Conservation (phyloP, 2,113 vertebrate genomes). For the Aegotheles bennettii region DNA sequence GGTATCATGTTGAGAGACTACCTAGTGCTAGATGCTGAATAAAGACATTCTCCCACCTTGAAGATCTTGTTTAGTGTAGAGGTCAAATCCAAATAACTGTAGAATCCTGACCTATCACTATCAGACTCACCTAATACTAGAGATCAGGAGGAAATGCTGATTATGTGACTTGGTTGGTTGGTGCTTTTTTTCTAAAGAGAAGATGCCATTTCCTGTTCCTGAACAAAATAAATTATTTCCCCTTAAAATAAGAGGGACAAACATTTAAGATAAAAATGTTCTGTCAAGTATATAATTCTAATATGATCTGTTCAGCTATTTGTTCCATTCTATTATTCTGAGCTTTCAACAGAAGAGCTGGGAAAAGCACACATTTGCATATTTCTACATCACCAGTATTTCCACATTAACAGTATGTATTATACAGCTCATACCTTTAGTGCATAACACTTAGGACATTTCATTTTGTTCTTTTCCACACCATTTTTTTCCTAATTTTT, state of each 20-base stretch:
- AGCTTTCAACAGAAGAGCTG: neutral
- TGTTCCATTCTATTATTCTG: neutral
- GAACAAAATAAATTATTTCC: neutral
- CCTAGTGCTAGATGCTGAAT: neutral
- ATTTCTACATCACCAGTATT: neutral
- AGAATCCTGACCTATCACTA: neutral
- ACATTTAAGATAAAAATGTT: neutral
- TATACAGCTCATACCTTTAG: neutral
- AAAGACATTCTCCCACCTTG: neutral
- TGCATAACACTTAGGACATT: neutral
- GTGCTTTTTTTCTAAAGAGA: neutral
- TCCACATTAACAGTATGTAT: neutral
- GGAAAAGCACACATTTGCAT: constrained; percentile 26
- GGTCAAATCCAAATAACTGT: neutral
- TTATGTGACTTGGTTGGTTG: neutral
- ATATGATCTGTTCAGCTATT: neutral
- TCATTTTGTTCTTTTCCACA: neutral
- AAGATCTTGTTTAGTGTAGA: neutral
- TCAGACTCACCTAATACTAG: neutral
- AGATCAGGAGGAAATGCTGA: neutral
- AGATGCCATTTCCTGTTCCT: neutral
- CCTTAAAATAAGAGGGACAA: neutral
- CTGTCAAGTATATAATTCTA: neutral
- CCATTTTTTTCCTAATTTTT: neutral
- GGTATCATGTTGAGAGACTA: neutral